phyloP scores from a whole-genome alignment of 1,140 invertebrate species.

The Rhopalosiphum maidis region DNA sequence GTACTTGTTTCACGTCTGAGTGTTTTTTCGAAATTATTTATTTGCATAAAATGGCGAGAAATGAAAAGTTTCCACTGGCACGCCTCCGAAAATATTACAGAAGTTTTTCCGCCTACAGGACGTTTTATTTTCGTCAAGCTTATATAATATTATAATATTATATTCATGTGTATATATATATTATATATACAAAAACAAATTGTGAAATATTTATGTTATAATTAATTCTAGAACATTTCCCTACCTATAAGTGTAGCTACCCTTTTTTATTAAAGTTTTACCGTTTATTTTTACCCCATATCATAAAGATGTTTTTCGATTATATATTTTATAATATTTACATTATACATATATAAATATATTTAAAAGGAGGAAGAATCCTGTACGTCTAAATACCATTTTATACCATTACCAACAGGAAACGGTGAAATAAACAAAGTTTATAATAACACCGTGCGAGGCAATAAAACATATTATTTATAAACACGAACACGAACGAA shows the following conservation, averaged over 20 bases:
- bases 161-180: not conserved
- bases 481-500: slow-evolving; percentile 55
- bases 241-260: not conserved
- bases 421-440: slow-evolving; percentile 56
- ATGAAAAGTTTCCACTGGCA: slow-evolving; percentile 36
- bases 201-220: slow-evolving; percentile 25
- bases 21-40: slow-evolving; percentile 50
- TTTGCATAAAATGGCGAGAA: slow-evolving; percentile 28
- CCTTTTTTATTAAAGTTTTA: slow-evolving; percentile 30
- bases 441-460: slow-evolving; percentile 56
- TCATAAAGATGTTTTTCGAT: slow-evolving; percentile 44
- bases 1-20: slow-evolving; percentile 34
- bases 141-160: slow-evolving; percentile 29
- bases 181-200: not conserved
- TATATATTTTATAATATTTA: slow-evolving; percentile 24
- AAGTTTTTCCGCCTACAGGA: slow-evolving; percentile 33
- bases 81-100: slow-evolving; percentile 49
- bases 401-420: slow-evolving; percentile 54
- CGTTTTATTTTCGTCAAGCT: slow-evolving; percentile 46
- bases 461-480: slow-evolving; percentile 57
- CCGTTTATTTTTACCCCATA: slow-evolving; percentile 29
- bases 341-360: not conserved
- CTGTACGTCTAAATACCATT: slow-evolving; percentile 29
- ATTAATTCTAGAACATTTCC: slow-evolving; percentile 26
- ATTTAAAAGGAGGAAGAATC: slow-evolving; percentile 22